Evolutionary conservation across 2,797 vertebrate species (phyloP).

Genomic region (Helostoma temminkii): DNA sequence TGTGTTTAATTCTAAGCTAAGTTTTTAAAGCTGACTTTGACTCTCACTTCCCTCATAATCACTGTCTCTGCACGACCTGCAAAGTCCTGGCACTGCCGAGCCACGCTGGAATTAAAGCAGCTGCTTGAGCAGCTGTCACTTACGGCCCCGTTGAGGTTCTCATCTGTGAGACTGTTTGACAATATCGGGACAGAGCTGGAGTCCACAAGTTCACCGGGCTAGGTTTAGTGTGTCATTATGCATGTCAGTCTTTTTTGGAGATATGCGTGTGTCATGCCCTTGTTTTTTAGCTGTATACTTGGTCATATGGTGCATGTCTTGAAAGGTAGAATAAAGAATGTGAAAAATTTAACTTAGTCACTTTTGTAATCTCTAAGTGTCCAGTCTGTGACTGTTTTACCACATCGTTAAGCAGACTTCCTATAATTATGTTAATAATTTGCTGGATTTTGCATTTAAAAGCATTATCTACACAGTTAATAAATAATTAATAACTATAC

Average conservation of each 20-base stretch:
- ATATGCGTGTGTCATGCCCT: accelerated
- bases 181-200: constrained; percentile 3
- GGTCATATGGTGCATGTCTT: not conserved
- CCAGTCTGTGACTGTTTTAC: not conserved
- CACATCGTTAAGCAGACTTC: not conserved
- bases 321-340: not conserved
- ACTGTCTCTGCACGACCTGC: constrained; percentile 38
- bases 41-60: not conserved
- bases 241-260: not conserved
- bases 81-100: constrained; percentile 37
- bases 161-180: constrained; percentile 30
- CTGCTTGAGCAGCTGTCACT: constrained; percentile 60
- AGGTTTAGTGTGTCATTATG: not conserved
- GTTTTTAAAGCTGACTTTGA: constrained; percentile 30
- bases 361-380: not conserved
- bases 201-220: constrained; percentile 18
- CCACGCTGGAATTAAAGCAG: constrained; percentile 41
- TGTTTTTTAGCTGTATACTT: not conserved
- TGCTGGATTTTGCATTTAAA: not conserved
- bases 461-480: not conserved
- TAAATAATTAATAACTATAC: no score
- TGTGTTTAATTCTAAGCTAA: constrained; percentile 26
- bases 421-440: not conserved
- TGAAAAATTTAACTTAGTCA: not conserved
- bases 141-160: constrained; percentile 15